Evolutionary conservation across 2,113 vertebrate genomes (phyloP).

Genomic region (Hydrochoerus hydrochaeris): DNA sequence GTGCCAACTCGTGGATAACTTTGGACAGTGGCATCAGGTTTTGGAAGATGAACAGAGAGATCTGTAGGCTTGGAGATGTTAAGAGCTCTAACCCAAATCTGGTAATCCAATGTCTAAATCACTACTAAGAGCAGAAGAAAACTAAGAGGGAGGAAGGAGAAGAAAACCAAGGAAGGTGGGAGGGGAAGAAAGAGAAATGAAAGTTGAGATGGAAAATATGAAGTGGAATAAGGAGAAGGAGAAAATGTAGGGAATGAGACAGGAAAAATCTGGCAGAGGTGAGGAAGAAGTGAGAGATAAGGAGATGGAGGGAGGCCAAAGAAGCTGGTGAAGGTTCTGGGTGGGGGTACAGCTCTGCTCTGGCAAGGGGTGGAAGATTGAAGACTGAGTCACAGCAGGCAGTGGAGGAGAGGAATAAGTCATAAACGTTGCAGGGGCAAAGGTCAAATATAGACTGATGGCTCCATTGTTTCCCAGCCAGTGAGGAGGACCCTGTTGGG

Average conservation of each 20-base stretch:
- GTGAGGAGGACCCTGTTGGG: slow-evolving; percentile 84
- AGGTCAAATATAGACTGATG: slow-evolving; percentile 89
- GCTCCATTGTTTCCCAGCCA: slow-evolving; percentile 86
- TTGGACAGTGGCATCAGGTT: not conserved
- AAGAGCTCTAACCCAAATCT: not conserved
- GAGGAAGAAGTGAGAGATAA: slow-evolving; percentile 51
- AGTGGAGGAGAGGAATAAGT: slow-evolving; percentile 87
- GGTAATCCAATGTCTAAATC: not conserved
- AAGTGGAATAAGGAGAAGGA: not conserved
- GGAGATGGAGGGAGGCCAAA: not conserved
- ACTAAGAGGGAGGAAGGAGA: not conserved
- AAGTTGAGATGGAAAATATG: not conserved
- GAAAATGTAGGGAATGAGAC: not conserved
- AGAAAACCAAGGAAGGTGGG: not conserved
- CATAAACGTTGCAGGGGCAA: slow-evolving; percentile 87
- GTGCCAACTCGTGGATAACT: not conserved
- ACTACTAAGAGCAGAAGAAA: not conserved
- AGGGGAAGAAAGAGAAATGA: not conserved
- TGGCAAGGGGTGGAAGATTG: slow-evolving; percentile 81
- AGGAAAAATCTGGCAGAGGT: slow-evolving; percentile 48
- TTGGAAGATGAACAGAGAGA: not conserved
- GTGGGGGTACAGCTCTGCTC: slow-evolving; percentile 43
- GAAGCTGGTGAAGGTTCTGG: not conserved
- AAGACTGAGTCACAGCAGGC: slow-evolving; percentile 84
- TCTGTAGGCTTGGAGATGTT: not conserved